A percentile compares a stretch with the other conserved stretches of the same genome.
These are phyloP conservation scores for Halocynthia roretzi DNA, from an alignment of 23 tunicate genomes.

Conservation along the genomic window DNA sequence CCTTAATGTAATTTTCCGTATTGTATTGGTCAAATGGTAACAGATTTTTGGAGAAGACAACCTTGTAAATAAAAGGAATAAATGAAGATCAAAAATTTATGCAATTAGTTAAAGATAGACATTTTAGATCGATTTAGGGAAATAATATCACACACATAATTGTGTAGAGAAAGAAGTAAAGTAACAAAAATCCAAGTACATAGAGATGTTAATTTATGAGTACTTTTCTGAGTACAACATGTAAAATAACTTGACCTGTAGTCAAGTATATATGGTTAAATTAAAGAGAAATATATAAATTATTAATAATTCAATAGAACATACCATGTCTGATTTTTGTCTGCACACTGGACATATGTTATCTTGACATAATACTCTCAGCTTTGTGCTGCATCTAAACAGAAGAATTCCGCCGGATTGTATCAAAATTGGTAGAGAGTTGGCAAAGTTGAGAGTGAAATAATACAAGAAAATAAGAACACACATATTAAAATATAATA, in stretches of 20 bases:
- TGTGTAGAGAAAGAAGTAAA: no score
- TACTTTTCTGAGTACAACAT: no score
- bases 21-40: slow-evolving; percentile 20
- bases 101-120: no score
- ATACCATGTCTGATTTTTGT: slow-evolving; percentile 23
- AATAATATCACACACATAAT: no score
- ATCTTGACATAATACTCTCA: slow-evolving; percentile 42
- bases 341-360: slow-evolving; percentile 58
- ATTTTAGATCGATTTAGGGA: no score
- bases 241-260: no score
- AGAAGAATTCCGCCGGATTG: not conserved
- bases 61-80: not conserved
- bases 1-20: slow-evolving; percentile 26
- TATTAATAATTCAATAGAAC: not conserved
- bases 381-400: slow-evolving; percentile 49
- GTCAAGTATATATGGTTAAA: not conserved
- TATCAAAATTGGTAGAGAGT: not conserved
- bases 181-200: no score
- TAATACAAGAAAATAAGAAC: not conserved
- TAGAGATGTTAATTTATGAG: no score
- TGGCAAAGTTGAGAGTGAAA: not conserved
- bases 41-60: slow-evolving; percentile 21
- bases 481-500: not conserved
- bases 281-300: not conserved
- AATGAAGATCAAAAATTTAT: no score